phyloP scores from a whole-genome alignment of 2,888 invertebrate species.

The Elegia similella region DNA sequence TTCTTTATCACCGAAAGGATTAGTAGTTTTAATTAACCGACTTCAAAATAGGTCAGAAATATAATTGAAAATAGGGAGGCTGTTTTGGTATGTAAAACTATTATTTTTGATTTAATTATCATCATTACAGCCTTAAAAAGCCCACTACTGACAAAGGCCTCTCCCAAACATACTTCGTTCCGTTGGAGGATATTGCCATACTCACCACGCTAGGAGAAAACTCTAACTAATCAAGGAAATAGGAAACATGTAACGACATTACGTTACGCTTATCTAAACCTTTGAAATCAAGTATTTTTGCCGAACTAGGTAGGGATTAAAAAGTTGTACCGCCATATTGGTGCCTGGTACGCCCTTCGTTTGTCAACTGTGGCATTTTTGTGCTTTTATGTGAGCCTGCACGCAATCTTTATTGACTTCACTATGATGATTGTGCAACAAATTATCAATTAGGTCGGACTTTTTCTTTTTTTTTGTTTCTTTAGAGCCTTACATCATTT shows the following conservation, averaged over 20 bases:
- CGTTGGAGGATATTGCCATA: no score
- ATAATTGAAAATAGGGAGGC: no score
- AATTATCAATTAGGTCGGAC: background rate
- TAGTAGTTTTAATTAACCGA: no score
- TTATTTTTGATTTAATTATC: no score
- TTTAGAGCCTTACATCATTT: no score
- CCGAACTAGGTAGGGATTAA: background rate
- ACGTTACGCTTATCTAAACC: background rate
- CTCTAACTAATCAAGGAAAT: background rate
- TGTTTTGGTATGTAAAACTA: no score
- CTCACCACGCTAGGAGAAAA: no score
- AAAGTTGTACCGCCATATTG: background rate
- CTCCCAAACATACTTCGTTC: no score
- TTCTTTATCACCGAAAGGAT: no score
- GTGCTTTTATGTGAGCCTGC: conserved; percentile 13
- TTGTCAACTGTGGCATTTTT: conserved; percentile 14
- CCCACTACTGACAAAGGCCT: no score
- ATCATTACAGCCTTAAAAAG: no score
- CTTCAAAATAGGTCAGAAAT: no score
- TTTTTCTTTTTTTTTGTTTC: background rate
- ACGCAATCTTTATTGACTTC: conserved; percentile 18
- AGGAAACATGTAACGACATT: background rate
- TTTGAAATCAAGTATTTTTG: background rate
- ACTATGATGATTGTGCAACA: background rate
- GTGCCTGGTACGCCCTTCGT: conserved; percentile 17